A percentile compares a stretch with the other conserved stretches of the same genome.
These are phyloP conservation scores for Ceyx melanurus DNA, from an alignment of 2,113 vertebrate species.

Conservation along the genomic window DNA sequence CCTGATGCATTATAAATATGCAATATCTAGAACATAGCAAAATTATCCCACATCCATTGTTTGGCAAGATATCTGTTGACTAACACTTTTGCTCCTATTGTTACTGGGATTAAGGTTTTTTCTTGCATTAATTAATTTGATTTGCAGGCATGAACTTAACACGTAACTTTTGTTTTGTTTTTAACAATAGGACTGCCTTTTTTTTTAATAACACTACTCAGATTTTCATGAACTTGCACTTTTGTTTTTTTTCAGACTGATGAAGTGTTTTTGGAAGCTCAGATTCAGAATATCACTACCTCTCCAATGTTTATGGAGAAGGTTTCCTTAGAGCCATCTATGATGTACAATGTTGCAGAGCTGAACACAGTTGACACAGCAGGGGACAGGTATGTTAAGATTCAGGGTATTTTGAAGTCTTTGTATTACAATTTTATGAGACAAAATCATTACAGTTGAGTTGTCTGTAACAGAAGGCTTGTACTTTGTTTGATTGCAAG, in stretches of 20 bases:
- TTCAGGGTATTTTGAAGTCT: not conserved
- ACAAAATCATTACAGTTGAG: not conserved
- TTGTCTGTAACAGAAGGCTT: not conserved
- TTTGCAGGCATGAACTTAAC: slow-evolving; percentile 94
- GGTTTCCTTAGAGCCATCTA: slow-evolving; percentile 94
- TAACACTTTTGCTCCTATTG: slow-evolving; percentile 78
- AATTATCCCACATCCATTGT: slow-evolving; percentile 83
- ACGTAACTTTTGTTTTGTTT: slow-evolving; percentile 68
- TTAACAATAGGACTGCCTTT: slow-evolving; percentile 49
- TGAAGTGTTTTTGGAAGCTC: slow-evolving; percentile 97
- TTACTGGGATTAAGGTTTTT: slow-evolving; percentile 76
- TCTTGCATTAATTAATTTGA: slow-evolving; percentile 81
- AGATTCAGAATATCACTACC: slow-evolving; percentile 99
- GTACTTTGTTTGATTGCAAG: not conserved
- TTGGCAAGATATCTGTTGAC: slow-evolving; percentile 72
- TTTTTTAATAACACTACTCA: slow-evolving; percentile 4
- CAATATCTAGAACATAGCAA: not conserved
- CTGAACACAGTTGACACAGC: slow-evolving; percentile 81
- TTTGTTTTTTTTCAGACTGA: slow-evolving; percentile 85
- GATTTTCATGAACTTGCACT: not conserved
- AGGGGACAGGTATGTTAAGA: slow-evolving; percentile 81
- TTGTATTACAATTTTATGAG: not conserved
- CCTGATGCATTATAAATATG: not conserved
- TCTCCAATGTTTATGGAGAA: slow-evolving; percentile 99
- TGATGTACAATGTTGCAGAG: slow-evolving; percentile 97